Conservation (phyloP, 2,888 invertebrate species). For the Dryobotodes eremita region DNA sequence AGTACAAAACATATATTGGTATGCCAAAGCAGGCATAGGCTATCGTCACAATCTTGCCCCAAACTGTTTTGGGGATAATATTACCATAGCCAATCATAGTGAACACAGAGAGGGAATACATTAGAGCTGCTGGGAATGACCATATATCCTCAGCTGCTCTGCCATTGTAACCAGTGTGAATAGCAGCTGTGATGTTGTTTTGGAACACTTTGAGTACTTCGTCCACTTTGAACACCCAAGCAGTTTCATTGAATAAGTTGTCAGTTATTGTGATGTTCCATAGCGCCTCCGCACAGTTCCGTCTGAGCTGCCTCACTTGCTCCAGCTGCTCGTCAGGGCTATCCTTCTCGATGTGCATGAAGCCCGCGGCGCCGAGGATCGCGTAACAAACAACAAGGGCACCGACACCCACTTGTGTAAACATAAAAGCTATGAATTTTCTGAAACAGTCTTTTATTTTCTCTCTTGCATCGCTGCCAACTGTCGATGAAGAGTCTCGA, state of each 20-base stretch:
- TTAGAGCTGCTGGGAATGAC: slow-evolving; percentile 96
- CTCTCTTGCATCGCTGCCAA: slow-evolving; percentile 93
- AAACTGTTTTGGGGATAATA: slow-evolving; percentile 94
- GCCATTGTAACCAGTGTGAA: slow-evolving; percentile 94
- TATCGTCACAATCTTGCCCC: slow-evolving; percentile 96
- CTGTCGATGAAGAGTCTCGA: slow-evolving; percentile 92
- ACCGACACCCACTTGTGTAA: slow-evolving; percentile 97
- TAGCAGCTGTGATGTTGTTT: slow-evolving; percentile 91
- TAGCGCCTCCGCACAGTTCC: slow-evolving; percentile 91
- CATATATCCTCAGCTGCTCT: slow-evolving; percentile 93
- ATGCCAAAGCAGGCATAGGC: slow-evolving; percentile 97
- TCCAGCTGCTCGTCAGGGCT: slow-evolving; percentile 88
- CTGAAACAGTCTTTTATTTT: slow-evolving; percentile 96
- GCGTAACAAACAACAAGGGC: slow-evolving; percentile 97
- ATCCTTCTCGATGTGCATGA: slow-evolving; percentile 94
- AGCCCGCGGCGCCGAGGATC: slow-evolving; percentile 95
- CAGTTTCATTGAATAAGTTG: slow-evolving; percentile 93
- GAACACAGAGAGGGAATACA: slow-evolving; percentile 97
- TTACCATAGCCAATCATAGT: slow-evolving; percentile 98
- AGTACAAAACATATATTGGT: slow-evolving; percentile 96
- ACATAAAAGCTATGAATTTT: slow-evolving; percentile 97
- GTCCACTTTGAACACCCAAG: slow-evolving; percentile 92
- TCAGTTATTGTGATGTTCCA: slow-evolving; percentile 93
- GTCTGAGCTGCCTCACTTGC: slow-evolving; percentile 89
- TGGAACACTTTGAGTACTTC: slow-evolving; percentile 92